Evolutionary conservation across 2,113 vertebrate species (phyloP).

Genomic region (Verasper variegatus): DNA sequence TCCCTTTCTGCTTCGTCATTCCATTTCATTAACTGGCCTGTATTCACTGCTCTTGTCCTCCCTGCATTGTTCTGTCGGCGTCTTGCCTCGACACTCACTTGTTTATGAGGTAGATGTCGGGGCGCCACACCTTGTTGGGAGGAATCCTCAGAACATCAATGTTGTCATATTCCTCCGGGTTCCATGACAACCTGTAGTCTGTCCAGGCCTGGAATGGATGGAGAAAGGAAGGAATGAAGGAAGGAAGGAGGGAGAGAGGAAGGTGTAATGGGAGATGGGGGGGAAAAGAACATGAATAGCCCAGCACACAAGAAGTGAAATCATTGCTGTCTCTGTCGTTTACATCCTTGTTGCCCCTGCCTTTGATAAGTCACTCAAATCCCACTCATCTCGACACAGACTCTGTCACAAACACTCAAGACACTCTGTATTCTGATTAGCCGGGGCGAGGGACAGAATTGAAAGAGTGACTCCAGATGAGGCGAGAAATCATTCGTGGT

Average conservation of each 20-base stretch:
- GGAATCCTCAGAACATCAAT: constrained; percentile 84
- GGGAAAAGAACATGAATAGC: neutral
- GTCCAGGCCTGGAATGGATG: constrained; percentile 82
- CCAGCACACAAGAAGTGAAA: constrained; percentile 13
- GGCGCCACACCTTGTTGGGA: constrained; percentile 86
- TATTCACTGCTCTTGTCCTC: no score
- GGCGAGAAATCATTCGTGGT: constrained; percentile 48
- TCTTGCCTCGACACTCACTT: constrained; percentile 80
- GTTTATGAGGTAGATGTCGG: constrained; percentile 91
- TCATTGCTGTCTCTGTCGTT: constrained; percentile 16
- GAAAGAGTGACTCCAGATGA: constrained; percentile 15
- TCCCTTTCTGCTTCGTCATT: no score
- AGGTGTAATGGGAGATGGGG: neutral
- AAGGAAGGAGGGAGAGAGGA: neutral
- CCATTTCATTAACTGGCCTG: no score
- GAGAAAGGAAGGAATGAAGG: neutral
- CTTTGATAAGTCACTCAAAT: constrained; percentile 39
- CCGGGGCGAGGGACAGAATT: neutral
- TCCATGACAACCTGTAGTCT: constrained; percentile 89
- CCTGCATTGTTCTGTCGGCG: no score
- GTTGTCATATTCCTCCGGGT: constrained; percentile 80
- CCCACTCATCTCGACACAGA: constrained; percentile 36
- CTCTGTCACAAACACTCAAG: constrained; percentile 43
- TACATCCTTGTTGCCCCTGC: constrained; percentile 7
- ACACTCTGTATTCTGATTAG: constrained; percentile 36